phyloP scores from a whole-genome alignment of 2,797 vertebrate species.

The Hoplostethus atlanticus region DNA sequence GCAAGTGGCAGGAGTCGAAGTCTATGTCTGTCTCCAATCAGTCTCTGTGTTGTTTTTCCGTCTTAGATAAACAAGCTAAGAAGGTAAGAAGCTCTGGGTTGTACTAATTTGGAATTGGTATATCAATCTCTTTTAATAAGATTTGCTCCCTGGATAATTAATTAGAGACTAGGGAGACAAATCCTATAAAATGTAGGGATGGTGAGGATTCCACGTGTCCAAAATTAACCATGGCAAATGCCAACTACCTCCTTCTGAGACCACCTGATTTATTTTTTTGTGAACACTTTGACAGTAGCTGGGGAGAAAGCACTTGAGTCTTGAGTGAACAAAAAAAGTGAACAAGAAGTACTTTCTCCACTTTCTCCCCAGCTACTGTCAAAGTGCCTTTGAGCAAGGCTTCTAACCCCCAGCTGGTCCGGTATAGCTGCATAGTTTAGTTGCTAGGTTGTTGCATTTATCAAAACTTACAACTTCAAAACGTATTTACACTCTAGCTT shows the following conservation, averaged over 20 bases:
- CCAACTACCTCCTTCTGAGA: not conserved
- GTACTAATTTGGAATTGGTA: slow-evolving; percentile 49
- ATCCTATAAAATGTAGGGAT: slow-evolving; percentile 9
- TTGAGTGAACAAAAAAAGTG: no score
- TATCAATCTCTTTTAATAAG: slow-evolving; percentile 68
- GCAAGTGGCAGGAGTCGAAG: slow-evolving; percentile 16
- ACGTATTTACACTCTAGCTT: no score
- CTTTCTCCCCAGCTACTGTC: no score
- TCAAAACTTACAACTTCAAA: no score
- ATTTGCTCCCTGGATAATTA: slow-evolving; percentile 31
- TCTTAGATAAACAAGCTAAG: slow-evolving; percentile 39
- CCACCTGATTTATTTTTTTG: not conserved
- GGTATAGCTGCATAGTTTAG: not conserved
- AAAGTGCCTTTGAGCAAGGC: no score
- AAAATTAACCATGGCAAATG: slow-evolving; percentile 5
- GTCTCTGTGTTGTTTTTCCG: slow-evolving; percentile 35
- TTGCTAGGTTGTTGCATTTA: no score
- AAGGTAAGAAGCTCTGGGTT: slow-evolving; percentile 46
- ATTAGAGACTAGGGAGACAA: slow-evolving; percentile 17
- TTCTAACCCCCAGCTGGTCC: no score
- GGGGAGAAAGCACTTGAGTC: no score
- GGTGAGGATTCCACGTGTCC: slow-evolving; percentile 1
- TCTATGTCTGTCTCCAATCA: slow-evolving; percentile 39
- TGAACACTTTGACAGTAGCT: no score
- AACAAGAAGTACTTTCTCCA: no score